A percentile compares a stretch with the other conserved stretches of the same genome.
phyloP scores from a whole-genome alignment of 2,797 vertebrate genomes.

The Eupleurogrammus muticus region DNA sequence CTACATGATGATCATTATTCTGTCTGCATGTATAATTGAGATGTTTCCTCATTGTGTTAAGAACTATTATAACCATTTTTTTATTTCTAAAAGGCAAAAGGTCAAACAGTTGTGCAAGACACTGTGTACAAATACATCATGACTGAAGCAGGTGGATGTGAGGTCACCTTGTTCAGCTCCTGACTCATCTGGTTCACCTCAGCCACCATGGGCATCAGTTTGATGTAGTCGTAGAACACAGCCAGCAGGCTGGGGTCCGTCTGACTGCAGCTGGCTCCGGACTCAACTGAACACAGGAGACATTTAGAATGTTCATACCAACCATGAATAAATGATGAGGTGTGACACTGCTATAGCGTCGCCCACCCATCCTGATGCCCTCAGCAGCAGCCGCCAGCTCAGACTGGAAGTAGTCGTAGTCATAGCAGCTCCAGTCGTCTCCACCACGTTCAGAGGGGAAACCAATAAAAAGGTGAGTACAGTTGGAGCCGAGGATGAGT shows the following conservation, averaged over 20 bases:
- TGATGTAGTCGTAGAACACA: conserved; percentile 91
- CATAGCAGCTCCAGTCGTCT: conserved; percentile 88
- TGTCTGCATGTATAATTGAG: no score
- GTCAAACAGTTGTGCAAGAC: no score
- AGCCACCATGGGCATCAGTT: conserved; percentile 89
- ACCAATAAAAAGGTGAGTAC: conserved; percentile 88
- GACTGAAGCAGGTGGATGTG: no score
- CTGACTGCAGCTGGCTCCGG: conserved; percentile 63
- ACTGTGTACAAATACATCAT: no score
- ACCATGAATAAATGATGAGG: background rate
- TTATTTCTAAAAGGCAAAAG: no score
- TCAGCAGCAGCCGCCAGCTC: conserved; percentile 89
- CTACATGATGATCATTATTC: no score
- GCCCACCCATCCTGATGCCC: conserved; percentile 84
- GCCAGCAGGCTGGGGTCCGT: conserved; percentile 88
- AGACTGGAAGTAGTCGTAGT: conserved; percentile 92
- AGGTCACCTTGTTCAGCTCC: conserved; percentile 90
- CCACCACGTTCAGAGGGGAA: conserved; percentile 85
- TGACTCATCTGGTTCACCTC: conserved; percentile 94
- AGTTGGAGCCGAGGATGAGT: conserved; percentile 89
- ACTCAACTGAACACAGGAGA: conserved; percentile 71
- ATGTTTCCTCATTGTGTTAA: no score
- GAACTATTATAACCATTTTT: no score
- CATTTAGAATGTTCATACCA: background rate
- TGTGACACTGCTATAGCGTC: background rate